Conservation (phyloP, 1,140 invertebrate genomes). For the Trichonephila clavipes region DNA sequence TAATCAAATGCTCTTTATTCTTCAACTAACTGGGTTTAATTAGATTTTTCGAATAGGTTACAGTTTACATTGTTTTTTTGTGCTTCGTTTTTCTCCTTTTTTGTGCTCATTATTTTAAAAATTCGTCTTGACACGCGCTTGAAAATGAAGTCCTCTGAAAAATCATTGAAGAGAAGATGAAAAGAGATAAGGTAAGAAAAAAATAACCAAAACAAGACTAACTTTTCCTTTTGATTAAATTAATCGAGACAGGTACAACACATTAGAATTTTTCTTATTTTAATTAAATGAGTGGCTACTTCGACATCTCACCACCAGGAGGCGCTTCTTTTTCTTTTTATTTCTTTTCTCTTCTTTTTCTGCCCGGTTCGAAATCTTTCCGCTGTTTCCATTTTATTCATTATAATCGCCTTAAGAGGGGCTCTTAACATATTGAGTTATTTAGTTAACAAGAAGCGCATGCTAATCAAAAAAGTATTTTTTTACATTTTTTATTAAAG, state of each 20-base stretch:
- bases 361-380: background rate
- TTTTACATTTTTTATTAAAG: no score
- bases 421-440: background rate
- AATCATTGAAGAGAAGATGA: conserved; percentile 57
- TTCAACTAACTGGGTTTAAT: conserved; percentile 38
- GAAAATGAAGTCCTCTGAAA: conserved; percentile 46
- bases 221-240: conserved; percentile 60
- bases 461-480: no score
- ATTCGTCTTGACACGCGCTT: background rate
- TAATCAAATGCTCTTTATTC: conserved; percentile 27
- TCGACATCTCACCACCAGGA: conserved; percentile 3
- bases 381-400: conserved; percentile 31
- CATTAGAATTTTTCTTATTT: conserved; percentile 61
- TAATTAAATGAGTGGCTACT: conserved; percentile 65
- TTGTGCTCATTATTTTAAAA: conserved; percentile 34
- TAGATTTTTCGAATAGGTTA: conserved; percentile 35
- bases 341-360: background rate
- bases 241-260: conserved; percentile 53
- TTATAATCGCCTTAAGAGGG: conserved; percentile 42
- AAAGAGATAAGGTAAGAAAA: conserved; percentile 24
- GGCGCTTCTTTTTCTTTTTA: conserved; percentile 15
- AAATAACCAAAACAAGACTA: conserved; percentile 14
- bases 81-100: background rate
- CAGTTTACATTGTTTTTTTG: conserved; percentile 9
- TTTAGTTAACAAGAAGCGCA: background rate